Evolutionary conservation across 2,113 vertebrate genomes (phyloP), one percentile per base, ranked within the genome.

Genomic region (Dicentrarchus labrax): DNA sequence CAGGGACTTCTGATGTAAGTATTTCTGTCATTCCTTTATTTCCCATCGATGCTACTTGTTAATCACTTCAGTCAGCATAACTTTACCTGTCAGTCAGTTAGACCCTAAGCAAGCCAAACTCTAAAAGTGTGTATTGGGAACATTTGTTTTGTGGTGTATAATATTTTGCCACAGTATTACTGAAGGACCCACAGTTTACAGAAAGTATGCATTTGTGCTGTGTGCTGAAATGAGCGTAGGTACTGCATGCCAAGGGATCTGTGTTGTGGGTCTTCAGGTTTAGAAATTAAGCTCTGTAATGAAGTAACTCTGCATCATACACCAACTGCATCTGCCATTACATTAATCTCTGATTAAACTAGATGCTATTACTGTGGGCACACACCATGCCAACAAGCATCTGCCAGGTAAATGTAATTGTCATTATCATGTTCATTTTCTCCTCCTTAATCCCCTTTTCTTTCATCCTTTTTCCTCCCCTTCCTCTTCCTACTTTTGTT

Each of bases 311-410:
- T 53, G 45, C n/a, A 65, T 64, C 13, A 47, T 45, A 72, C 30
- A 50, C 9, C 19, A 39, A 65, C 9, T 36, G 50, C n/a, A 67
- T 66, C 51, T 66, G 51, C 51, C 13, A 36, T 65, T 51, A 67
- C 1, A 4, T 53, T 67, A 47, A 70, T 70, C 36, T 71, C 47
- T 68, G 74, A 71, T 80, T 69, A 66, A 70, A 80, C 62, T 24
- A 56, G 16, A 45, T 66, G n/a, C 0, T 50, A 60, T 60, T 53
- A 48, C 50, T 45, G 24, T 70, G 53, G 61, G 67, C 13, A 61
- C 61, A 72, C 67, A 51, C 41, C 69, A 16, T 53, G 43, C 47
- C 17, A 64, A 54, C 73, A 66, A 77, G 22, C 61, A 78, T 71
- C 80, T 76, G 66, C 47, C 41, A 67, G 30, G 45, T 50, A 73